Percentiles rank a stretch among this genome's conserved stretches.
These are phyloP conservation scores for Spinus olivaceus DNA, from an alignment of 2,797 vertebrate genomes.

Conservation along the genomic window DNA sequence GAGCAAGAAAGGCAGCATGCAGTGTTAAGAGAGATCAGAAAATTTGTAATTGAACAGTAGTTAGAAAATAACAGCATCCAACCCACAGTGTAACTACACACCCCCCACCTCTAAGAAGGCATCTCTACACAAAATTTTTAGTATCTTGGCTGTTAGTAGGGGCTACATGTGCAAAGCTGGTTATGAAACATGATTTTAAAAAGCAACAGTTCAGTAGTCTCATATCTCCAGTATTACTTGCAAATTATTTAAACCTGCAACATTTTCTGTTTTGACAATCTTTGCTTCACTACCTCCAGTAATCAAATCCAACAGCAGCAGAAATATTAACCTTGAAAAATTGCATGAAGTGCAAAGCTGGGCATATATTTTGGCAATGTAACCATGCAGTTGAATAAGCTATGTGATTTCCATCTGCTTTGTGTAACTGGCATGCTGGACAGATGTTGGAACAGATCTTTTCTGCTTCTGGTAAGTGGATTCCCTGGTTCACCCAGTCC, in stretches of 20 bases:
- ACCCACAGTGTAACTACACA: not conserved
- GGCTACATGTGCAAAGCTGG: not conserved
- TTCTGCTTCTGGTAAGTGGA: not conserved
- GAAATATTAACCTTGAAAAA: not conserved
- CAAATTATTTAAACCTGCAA: not conserved
- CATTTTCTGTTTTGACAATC: not conserved
- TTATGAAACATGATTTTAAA: not conserved
- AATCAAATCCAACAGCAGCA: not conserved
- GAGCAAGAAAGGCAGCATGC: not conserved
- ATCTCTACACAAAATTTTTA: not conserved
- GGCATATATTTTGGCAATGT: not conserved
- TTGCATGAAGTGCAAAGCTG: not conserved
- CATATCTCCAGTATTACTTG: not conserved
- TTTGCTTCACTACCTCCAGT: not conserved
- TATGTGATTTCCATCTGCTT: not conserved
- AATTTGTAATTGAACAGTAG: not conserved
- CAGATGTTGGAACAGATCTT: not conserved
- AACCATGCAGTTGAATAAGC: not conserved
- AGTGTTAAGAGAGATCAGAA: not conserved
- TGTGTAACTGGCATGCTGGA: not conserved
- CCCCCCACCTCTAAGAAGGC: not conserved
- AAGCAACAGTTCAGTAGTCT: not conserved
- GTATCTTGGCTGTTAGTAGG: not conserved
- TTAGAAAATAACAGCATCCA: not conserved
- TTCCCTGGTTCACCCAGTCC: not conserved